Evolutionary conservation across 92 coral and sea anemone species (phyloP).

Genomic region (Ricordea florida): DNA sequence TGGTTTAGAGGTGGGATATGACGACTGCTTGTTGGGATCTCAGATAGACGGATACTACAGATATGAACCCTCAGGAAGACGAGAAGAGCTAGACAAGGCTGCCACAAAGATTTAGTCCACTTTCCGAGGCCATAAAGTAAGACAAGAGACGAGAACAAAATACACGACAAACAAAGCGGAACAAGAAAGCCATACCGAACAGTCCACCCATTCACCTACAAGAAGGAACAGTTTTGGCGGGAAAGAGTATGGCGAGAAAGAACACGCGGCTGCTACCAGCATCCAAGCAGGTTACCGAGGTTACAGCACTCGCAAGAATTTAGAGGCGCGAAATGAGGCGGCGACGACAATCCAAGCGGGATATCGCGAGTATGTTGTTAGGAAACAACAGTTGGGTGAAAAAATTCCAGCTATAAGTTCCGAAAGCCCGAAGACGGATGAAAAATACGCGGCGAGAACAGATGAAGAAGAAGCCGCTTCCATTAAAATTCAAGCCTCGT

Average conservation of each 20-base stretch:
- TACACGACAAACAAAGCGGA: background rate
- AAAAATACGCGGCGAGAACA: background rate
- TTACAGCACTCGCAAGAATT: conserved; percentile 62
- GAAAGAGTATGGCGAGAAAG: conserved; percentile 23
- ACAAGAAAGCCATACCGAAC: background rate
- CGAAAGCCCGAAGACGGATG: background rate
- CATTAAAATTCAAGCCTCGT: conserved; percentile 52
- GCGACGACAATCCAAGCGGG: conserved; percentile 70
- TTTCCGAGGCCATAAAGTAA: conserved; percentile 64
- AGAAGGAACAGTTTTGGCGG: conserved; percentile 9
- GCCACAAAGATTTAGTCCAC: conserved; percentile 60
- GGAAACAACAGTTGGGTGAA: conserved; percentile 39
- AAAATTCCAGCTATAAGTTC: background rate
- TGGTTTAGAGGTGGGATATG: conserved; percentile 71
- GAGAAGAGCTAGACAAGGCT: conserved; percentile 2
- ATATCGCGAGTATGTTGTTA: conserved; percentile 59
- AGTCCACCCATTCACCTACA: background rate
- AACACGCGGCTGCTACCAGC: conserved; percentile 72
- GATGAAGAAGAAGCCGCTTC: conserved; percentile 77
- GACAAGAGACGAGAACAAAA: background rate
- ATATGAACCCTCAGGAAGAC: conserved; percentile 49
- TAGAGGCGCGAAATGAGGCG: conserved; percentile 47
- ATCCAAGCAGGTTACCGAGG: conserved; percentile 94
- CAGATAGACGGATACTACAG: conserved; percentile 87
- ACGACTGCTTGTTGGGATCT: conserved; percentile 85